phyloP scores from a whole-genome alignment of 2,888 invertebrate species.

The Cerastis rubricosa region DNA sequence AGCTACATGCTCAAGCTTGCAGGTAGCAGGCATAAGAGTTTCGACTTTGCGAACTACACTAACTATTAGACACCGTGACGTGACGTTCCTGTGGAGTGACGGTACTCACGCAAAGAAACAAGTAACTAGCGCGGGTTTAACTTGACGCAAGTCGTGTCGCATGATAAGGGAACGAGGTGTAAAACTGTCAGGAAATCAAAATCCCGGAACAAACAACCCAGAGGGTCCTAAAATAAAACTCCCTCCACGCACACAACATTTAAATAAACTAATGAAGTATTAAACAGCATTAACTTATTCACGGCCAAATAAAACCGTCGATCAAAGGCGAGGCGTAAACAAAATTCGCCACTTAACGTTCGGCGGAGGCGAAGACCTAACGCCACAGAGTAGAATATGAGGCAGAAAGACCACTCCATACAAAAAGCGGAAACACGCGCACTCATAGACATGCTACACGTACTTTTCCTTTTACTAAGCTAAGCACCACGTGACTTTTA shows the following conservation, averaged over 20 bases:
- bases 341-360: slow-evolving; percentile 50
- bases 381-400: slow-evolving; percentile 2
- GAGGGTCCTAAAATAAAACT: slow-evolving; percentile 15
- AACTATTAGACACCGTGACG: not conserved
- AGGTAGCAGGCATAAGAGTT: too few relatives aligned
- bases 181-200: not conserved
- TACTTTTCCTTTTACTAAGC: too few relatives aligned
- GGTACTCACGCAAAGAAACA: not conserved
- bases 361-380: not conserved
- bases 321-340: slow-evolving; percentile 51
- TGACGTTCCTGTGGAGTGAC: not conserved
- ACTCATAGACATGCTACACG: not conserved
- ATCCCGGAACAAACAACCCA: not conserved
- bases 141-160: not conserved
- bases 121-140: not conserved
- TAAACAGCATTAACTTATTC: slow-evolving; percentile 47
- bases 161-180: not conserved
- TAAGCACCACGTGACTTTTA: not conserved
- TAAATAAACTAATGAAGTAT: slow-evolving; percentile 38
- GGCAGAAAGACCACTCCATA: not conserved
- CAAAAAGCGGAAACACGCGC: fast-evolving
- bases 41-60: not conserved
- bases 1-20: too few relatives aligned
- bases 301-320: slow-evolving; percentile 45
- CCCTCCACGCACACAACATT: slow-evolving; percentile 1